Evolutionary conservation across 2,888 invertebrate genomes (phyloP).

Genomic region (Pyrochroa serraticornis): DNA sequence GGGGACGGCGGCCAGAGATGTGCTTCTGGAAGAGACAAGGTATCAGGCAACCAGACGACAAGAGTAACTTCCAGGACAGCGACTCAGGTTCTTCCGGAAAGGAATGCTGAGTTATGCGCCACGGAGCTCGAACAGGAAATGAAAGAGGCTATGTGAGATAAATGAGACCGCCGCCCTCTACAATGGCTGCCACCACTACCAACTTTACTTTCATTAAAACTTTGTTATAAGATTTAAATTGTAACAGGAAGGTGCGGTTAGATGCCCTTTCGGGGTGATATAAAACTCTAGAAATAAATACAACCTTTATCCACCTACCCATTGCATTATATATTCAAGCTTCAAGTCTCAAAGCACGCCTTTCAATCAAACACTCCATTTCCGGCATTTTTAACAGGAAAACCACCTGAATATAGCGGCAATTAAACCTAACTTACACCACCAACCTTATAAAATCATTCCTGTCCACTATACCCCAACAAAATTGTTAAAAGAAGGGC

Average conservation of each 20-base stretch:
- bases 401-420: too few species aligned
- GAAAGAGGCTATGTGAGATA: slow-evolving; percentile 52
- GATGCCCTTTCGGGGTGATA: slow-evolving; percentile 20
- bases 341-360: too few species aligned
- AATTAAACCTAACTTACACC: too few species aligned
- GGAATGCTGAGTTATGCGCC: slow-evolving; percentile 48
- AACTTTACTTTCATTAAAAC: slow-evolving; percentile 51
- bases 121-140: slow-evolving; percentile 49
- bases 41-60: slow-evolving; percentile 38
- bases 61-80: slow-evolving; percentile 36
- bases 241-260: slow-evolving; percentile 42
- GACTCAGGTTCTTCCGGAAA: slow-evolving; percentile 43
- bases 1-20: slow-evolving; percentile 1
- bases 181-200: slow-evolving; percentile 43
- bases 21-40: slow-evolving; percentile 29
- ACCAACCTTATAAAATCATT: too few species aligned
- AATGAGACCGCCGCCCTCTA: slow-evolving; percentile 46
- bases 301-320: too few species aligned
- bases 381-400: too few species aligned
- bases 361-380: too few species aligned
- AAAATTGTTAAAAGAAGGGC: too few species aligned
- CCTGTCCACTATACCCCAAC: too few species aligned
- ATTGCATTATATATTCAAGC: too few species aligned
- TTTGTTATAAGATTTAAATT: slow-evolving; percentile 49
- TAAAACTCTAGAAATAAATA: slow-evolving; percentile 16